phyloP scores from a whole-genome alignment of 2,888 invertebrate species.

The Clanis bilineata region DNA sequence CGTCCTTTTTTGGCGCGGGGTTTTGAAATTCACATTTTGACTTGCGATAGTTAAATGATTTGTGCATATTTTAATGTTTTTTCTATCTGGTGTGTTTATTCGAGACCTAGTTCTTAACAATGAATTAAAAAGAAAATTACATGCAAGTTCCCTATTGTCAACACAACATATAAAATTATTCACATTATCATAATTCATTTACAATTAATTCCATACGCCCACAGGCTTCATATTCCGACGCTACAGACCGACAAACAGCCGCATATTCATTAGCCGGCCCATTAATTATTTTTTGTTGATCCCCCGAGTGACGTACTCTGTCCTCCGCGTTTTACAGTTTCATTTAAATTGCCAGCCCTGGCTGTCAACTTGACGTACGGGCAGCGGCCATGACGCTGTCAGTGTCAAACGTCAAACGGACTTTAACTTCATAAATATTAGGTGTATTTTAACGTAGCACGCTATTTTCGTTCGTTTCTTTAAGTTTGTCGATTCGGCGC shows the following conservation, averaged over 20 bases:
- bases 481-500: conserved; percentile 28
- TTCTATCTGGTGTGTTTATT: no score
- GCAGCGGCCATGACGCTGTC: conserved; percentile 30
- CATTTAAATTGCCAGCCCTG: conserved; percentile 63
- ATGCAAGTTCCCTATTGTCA: no score
- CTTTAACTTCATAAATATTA: conserved; percentile 8
- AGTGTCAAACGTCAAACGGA: conserved; percentile 13
- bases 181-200: conserved; percentile 14
- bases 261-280: conserved; percentile 70
- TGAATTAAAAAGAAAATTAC: no score
- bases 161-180: no score
- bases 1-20: no score
- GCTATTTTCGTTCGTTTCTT: background rate
- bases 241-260: conserved; percentile 47
- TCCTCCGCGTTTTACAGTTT: conserved; percentile 57
- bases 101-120: no score
- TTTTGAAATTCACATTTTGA: no score
- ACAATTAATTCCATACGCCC: conserved; percentile 12
- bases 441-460: conserved; percentile 16
- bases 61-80: no score
- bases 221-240: conserved; percentile 6
- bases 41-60: no score
- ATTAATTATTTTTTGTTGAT: conserved; percentile 78
- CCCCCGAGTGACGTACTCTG: conserved; percentile 53
- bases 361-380: conserved; percentile 40